These are phyloP conservation scores for Phoxinus phoxinus DNA, from an alignment of 2,113 vertebrate species.

Conservation along the genomic window DNA sequence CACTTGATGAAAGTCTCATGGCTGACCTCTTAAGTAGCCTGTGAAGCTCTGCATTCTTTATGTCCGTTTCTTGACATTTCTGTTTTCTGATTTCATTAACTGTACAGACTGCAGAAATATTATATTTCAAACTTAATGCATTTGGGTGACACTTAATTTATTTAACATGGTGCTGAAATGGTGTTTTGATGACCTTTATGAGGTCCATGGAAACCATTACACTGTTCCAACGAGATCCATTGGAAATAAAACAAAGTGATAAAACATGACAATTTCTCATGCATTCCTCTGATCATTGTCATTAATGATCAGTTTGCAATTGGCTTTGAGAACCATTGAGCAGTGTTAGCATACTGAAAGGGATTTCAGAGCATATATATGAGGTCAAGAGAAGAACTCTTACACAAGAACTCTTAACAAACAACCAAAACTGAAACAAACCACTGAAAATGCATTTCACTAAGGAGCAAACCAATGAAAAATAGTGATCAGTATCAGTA, in stretches of 20 bases:
- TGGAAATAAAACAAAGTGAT: background rate
- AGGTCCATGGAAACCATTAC: background rate
- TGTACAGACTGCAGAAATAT: background rate
- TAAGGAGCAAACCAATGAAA: background rate
- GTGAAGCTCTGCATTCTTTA: conserved; percentile 22
- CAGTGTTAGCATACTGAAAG: conserved; percentile 21
- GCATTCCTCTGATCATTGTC: background rate
- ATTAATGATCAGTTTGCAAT: background rate
- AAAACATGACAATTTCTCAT: background rate
- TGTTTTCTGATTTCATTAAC: conserved; percentile 9
- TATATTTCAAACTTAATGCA: conserved; percentile 17
- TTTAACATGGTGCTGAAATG: background rate
- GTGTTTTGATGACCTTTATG: background rate
- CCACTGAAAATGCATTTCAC: conserved; percentile 9
- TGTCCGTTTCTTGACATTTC: background rate
- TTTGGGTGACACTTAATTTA: conserved; percentile 17
- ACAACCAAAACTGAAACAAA: conserved; percentile 21
- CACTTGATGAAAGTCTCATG: conserved; percentile 33
- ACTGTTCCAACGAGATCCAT: background rate
- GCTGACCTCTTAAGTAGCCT: background rate
- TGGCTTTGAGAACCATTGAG: background rate
- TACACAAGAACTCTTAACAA: conserved; percentile 19
- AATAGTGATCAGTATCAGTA: conserved; percentile 12
- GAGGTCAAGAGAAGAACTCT: background rate
- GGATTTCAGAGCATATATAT: conserved; percentile 12